phyloP scores from a whole-genome alignment of 2,888 invertebrate species.

The Meliscaeva auricollis region DNA sequence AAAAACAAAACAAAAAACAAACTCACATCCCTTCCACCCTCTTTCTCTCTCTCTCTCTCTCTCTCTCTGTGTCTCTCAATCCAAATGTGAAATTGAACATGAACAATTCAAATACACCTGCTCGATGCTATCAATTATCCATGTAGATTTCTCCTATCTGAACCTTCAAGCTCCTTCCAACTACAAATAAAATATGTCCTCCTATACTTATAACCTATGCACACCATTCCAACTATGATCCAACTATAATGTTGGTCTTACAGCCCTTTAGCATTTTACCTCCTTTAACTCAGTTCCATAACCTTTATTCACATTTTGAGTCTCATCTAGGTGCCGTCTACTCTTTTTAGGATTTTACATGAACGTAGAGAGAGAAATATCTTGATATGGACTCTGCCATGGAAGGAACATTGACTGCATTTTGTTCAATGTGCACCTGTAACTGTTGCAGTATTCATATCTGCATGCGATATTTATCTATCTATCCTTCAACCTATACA shows the following conservation, averaged over 20 bases:
- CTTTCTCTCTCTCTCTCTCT: no score
- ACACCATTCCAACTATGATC: not conserved
- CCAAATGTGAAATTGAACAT: constrained; percentile 64
- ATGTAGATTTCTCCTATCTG: not conserved
- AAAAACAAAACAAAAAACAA: not conserved
- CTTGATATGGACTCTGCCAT: constrained; percentile 18
- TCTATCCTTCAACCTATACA: not conserved
- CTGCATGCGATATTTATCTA: constrained; percentile 22
- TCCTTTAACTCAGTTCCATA: not conserved
- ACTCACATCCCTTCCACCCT: not conserved
- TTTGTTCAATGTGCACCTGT: constrained; percentile 55
- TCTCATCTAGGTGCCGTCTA: not conserved
- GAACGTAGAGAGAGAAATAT: not conserved
- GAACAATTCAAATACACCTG: constrained; percentile 70
- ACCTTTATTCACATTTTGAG: not conserved
- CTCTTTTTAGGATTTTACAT: not conserved
- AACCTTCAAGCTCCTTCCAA: constrained; percentile 8
- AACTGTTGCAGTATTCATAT: constrained; percentile 57
- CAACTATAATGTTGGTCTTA: constrained; percentile 1
- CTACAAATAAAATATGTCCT: constrained; percentile 22
- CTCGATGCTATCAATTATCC: constrained; percentile 67
- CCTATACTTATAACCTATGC: not conserved
- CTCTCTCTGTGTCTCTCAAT: no score
- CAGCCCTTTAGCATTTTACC: not conserved
- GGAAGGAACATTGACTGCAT: constrained; percentile 7